Conservation (phyloP, 1,140 invertebrate species). For the Drosophila lacteicornis region DNA sequence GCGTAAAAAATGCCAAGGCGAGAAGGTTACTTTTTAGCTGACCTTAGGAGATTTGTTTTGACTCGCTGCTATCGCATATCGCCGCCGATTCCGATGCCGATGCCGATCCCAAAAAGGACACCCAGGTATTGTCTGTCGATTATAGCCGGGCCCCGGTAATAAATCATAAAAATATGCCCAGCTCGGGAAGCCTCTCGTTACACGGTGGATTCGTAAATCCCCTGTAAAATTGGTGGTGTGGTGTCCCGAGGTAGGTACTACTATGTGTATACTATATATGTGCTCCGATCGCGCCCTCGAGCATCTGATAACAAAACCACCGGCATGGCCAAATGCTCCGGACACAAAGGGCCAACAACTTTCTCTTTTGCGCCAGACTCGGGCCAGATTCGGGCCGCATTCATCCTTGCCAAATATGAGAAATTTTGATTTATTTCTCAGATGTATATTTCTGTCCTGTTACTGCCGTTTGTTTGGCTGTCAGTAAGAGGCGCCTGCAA, state of each 20-base stretch:
- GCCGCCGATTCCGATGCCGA: neutral
- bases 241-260: constrained; percentile 46
- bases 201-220: constrained; percentile 76
- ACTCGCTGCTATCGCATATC: constrained; percentile 66
- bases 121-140: constrained; percentile 75
- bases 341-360: constrained; percentile 74
- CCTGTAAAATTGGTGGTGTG: constrained; percentile 72
- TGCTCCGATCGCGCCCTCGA: constrained; percentile 73
- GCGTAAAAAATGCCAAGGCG: constrained; percentile 69
- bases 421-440: constrained; percentile 74
- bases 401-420: constrained; percentile 64
- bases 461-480: constrained; percentile 43
- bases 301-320: constrained; percentile 84
- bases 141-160: constrained; percentile 75
- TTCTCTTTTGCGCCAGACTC: constrained; percentile 70
- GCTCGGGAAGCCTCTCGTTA: constrained; percentile 72
- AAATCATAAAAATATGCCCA: constrained; percentile 83
- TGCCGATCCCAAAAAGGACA: constrained; percentile 51
- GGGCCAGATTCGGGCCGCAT: constrained; percentile 35
- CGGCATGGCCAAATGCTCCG: constrained; percentile 55
- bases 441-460: constrained; percentile 34
- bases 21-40: constrained; percentile 60
- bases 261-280: constrained; percentile 8
- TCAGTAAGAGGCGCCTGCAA: constrained; percentile 66
- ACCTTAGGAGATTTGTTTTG: constrained; percentile 73